These are phyloP conservation scores for Pyxicephalus adspersus DNA, from an alignment of 2,113 vertebrate genomes.

Conservation along the genomic window DNA sequence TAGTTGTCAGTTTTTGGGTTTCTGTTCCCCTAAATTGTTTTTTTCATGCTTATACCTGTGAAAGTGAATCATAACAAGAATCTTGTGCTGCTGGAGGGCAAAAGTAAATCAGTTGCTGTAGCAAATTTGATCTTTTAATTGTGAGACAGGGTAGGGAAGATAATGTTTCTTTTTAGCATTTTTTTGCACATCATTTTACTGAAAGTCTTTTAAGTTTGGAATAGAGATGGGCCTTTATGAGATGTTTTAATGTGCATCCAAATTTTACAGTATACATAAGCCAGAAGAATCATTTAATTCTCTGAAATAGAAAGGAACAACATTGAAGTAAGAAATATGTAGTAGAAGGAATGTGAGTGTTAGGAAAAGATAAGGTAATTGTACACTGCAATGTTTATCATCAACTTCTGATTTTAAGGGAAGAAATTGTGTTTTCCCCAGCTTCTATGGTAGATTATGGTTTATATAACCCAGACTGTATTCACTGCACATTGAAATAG, in stretches of 20 bases:
- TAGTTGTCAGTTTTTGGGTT: too few species aligned
- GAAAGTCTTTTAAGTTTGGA: too few species aligned
- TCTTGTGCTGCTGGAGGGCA: too few species aligned
- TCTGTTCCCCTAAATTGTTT: too few species aligned
- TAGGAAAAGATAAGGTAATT: constrained; percentile 72
- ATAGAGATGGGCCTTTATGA: too few species aligned
- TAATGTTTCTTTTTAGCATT: too few species aligned
- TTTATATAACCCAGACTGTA: background rate
- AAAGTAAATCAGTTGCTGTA: too few species aligned
- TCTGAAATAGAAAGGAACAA: constrained; percentile 53
- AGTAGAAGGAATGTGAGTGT: constrained; percentile 59
- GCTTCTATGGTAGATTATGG: constrained; percentile 28
- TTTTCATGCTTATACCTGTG: too few species aligned
- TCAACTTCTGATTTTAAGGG: constrained; percentile 23
- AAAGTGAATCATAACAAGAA: too few species aligned
- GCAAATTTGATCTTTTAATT: too few species aligned
- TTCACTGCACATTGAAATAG: background rate
- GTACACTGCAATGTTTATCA: constrained; percentile 61
- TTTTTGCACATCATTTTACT: too few species aligned
- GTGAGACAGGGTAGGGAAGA: too few species aligned
- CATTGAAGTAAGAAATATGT: constrained; percentile 47
- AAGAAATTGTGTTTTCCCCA: constrained; percentile 11
- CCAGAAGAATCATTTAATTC: constrained; percentile 9
- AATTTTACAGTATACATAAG: constrained; percentile 23
- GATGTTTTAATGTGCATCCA: background rate